phyloP scores from a whole-genome alignment of 2,888 invertebrate genomes.

The Drosophila gaucha region DNA sequence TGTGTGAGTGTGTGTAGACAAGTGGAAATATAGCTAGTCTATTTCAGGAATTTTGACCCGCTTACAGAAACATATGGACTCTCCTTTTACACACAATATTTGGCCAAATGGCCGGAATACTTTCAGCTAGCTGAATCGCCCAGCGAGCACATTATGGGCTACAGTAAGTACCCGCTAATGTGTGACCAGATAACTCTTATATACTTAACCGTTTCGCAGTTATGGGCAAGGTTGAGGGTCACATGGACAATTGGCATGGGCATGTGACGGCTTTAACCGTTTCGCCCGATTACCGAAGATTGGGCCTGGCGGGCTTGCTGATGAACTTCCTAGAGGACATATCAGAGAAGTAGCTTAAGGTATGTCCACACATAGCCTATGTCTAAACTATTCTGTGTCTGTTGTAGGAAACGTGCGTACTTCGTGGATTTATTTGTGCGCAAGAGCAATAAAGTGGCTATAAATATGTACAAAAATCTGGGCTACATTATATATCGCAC shows the following conservation, averaged over 20 bases:
- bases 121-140: conserved; percentile 98
- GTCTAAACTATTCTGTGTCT: neutral
- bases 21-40: neutral
- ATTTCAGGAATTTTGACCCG: conserved; percentile 95
- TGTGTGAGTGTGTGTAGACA: neutral
- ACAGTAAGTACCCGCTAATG: conserved; percentile 89
- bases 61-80: conserved; percentile 98
- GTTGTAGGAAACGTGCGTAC: conserved; percentile 94
- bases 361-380: neutral
- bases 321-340: conserved; percentile 98
- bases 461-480: conserved; percentile 97
- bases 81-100: conserved; percentile 98
- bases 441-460: conserved; percentile 98
- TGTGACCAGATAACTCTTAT: neutral
- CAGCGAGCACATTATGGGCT: conserved; percentile 98
- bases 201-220: conserved; percentile 86
- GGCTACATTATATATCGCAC: conserved; percentile 98
- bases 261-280: conserved; percentile 99
- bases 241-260: conserved; percentile 98
- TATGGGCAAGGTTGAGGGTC: conserved; percentile 99
- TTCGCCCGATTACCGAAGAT: conserved; percentile 95
- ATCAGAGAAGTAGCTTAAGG: conserved; percentile 92
- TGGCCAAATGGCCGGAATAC: conserved; percentile 99
- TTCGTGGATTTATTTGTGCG: conserved; percentile 99
- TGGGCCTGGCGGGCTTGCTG: conserved; percentile 95